phyloP scores from a whole-genome alignment of 2,797 vertebrate species.

The Lagocephalus sceleratus region DNA sequence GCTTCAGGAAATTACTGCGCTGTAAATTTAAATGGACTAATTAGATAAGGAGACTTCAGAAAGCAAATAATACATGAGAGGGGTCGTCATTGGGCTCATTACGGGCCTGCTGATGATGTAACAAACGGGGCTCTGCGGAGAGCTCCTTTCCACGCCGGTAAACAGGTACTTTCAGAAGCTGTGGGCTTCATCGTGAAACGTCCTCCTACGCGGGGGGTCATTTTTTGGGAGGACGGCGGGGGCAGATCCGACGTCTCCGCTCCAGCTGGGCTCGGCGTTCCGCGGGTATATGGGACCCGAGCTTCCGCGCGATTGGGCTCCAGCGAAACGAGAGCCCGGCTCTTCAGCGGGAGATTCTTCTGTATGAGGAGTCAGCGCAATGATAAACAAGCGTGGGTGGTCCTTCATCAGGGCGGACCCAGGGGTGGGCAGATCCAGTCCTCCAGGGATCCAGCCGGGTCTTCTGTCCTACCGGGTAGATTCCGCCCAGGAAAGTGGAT shows the following conservation, averaged over 20 bases:
- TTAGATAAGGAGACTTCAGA: conserved; percentile 19
- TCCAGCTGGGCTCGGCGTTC: conserved; percentile 29
- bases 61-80: conserved; percentile 18
- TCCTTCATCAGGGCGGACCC: too few species aligned
- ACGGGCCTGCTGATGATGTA: conserved; percentile 34
- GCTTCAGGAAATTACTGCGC: conserved; percentile 26
- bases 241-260: conserved; percentile 34
- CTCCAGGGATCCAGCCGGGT: too few species aligned
- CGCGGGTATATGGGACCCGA: conserved; percentile 24
- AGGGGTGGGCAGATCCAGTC: too few species aligned
- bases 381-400: too few species aligned
- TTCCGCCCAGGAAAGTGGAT: too few species aligned
- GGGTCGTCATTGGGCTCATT: conserved; percentile 46
- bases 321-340: conserved; percentile 9
- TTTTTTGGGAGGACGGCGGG: conserved; percentile 29
- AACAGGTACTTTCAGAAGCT: conserved; percentile 31
- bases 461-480: too few species aligned
- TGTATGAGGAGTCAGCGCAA: neutral
- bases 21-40: conserved; percentile 32
- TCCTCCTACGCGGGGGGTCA: conserved; percentile 38
- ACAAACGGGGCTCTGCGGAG: neutral
- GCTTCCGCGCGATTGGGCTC: conserved; percentile 3
- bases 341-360: conserved; percentile 7
- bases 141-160: conserved; percentile 1
- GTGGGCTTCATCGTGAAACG: conserved; percentile 1